Conservation (phyloP, 2,113 vertebrate species). For the Poeciliopsis retropinna region DNA sequence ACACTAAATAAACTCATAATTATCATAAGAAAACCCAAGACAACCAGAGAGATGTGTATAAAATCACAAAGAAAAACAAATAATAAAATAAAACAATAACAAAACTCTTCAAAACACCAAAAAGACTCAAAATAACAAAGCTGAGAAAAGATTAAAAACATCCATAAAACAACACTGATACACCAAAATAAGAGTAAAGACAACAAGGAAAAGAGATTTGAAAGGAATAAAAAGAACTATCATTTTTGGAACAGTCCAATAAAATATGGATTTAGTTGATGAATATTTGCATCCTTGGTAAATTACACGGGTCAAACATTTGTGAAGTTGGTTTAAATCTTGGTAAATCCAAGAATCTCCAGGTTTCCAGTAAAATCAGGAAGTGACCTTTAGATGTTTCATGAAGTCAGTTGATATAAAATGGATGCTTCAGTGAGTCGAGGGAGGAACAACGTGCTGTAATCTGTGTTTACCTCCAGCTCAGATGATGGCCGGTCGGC, state of each 20-base stretch:
- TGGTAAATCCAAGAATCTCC: background rate
- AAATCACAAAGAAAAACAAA: background rate
- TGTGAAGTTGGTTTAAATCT: background rate
- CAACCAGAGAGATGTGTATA: background rate
- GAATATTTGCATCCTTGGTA: background rate
- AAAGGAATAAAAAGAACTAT: background rate
- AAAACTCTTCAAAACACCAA: background rate
- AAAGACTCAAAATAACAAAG: background rate
- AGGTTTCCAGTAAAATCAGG: background rate
- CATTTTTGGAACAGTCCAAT: background rate
- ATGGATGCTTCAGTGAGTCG: background rate
- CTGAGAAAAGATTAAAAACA: background rate
- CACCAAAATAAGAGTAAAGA: background rate
- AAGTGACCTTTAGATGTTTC: background rate
- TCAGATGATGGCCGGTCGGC: conserved; percentile 13
- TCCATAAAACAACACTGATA: background rate
- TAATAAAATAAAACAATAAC: background rate
- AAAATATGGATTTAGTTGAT: background rate
- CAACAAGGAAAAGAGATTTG: background rate
- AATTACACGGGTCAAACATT: background rate
- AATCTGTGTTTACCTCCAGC: conserved; percentile 7
- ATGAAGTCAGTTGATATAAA: background rate
- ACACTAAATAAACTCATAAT: too few relatives aligned
- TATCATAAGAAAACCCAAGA: background rate
- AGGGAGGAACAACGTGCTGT: background rate